Evolutionary conservation across 1,140 invertebrate species (phyloP).

Genomic region (Marisa cornuarietis): DNA sequence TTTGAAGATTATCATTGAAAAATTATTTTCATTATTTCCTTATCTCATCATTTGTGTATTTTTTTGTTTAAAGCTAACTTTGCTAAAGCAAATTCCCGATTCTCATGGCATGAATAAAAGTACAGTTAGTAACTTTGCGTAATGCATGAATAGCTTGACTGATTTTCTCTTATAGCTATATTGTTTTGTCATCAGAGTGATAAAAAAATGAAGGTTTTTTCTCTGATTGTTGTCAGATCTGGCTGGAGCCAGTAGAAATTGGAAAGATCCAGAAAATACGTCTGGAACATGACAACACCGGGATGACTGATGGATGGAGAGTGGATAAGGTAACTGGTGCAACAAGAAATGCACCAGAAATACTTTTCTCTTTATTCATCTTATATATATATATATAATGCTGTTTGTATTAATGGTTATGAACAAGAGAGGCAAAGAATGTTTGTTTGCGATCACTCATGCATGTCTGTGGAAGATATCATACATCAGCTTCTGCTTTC

Average conservation of each 20-base stretch:
- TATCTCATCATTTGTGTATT: neutral
- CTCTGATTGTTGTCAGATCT: conserved; percentile 39
- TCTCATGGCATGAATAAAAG: neutral
- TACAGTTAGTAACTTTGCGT: neutral
- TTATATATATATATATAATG: neutral
- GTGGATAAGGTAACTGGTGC: conserved; percentile 47
- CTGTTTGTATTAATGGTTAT: neutral
- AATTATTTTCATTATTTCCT: neutral
- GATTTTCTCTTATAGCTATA: too few species aligned
- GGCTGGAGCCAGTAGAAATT: conserved; percentile 47
- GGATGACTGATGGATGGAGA: conserved; percentile 43
- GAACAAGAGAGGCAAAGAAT: neutral
- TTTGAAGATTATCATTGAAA: neutral
- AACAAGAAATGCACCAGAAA: too few species aligned
- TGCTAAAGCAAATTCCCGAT: neutral
- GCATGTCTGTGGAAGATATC: too few species aligned
- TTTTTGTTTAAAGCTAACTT: too few species aligned
- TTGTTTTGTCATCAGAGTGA: neutral
- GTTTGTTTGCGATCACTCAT: neutral
- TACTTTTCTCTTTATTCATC: neutral
- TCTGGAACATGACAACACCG: conserved; percentile 55
- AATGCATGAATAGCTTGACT: neutral
- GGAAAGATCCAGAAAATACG: conserved; percentile 58
- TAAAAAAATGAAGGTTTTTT: neutral
- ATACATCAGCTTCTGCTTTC: too few species aligned